A percentile compares a stretch with the other conserved stretches of the same genome.
Evolutionary conservation across 64 coral and sea anemone genomes (phyloP).

Genomic region (Actinia equina): DNA sequence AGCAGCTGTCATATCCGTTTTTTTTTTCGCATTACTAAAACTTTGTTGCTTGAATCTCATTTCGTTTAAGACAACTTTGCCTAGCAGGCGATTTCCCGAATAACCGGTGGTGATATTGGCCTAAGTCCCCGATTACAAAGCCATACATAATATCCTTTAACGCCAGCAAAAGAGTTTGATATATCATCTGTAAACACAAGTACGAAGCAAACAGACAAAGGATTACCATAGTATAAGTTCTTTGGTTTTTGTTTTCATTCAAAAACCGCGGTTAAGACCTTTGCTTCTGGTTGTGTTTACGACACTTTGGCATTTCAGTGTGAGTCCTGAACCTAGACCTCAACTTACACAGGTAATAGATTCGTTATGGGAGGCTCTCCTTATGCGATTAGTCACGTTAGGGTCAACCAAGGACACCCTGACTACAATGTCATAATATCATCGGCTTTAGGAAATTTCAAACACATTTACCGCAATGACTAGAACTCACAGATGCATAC

Average conservation of each 20-base stretch:
- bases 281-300: slow-evolving; percentile 15
- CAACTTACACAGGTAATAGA: not conserved
- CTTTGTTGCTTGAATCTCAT: not conserved
- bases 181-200: slow-evolving; percentile 22
- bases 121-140: not conserved
- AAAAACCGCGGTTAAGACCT: slow-evolving; percentile 14
- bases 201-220: slow-evolving; percentile 4
- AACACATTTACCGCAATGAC: not conserved
- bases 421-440: slow-evolving; percentile 17
- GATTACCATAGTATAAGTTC: slow-evolving; percentile 21
- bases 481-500: not conserved
- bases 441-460: slow-evolving; percentile 20
- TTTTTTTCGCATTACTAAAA: slow-evolving; percentile 15
- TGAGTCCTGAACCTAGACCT: not conserved
- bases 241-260: slow-evolving; percentile 15
- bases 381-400: slow-evolving; percentile 15
- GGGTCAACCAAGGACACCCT: slow-evolving; percentile 3
- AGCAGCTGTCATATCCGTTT: not conserved
- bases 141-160: not conserved
- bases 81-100: not conserved
- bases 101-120: not conserved
- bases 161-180: not conserved
- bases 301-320: not conserved
- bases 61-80: not conserved
- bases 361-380: slow-evolving; percentile 15